Base-by-base conservation (phyloP, 2,888 invertebrate genomes). In the Volucella bombylans region DNA sequence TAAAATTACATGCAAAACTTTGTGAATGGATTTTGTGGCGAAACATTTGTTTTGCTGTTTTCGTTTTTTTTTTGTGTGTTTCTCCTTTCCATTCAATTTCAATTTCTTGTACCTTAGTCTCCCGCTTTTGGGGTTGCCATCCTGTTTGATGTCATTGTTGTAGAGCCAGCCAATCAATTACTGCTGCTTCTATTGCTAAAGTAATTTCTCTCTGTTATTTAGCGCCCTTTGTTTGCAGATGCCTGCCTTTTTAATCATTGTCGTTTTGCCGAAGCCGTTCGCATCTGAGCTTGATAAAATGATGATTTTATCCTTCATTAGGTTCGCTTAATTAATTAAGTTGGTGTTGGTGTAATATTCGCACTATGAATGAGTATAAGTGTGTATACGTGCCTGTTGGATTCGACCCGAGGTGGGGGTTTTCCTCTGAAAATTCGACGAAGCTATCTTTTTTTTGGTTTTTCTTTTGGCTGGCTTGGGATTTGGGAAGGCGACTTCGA, bases 1-100 rank as follows among this genome's bases (percentile, higher is more conserved):
- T 76, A 80, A 80, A 80, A 80, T 83, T 73, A 83, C 73, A 83
- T 80, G 65, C 69, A 71, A 83, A 83, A 83, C 74, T 79, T 80
- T 65, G 54, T 64, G 55, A 74, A 74, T 11, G 73, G 14, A 15
- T 67, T 67, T 41, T 59, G 12, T 14, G 23, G 31, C 0, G 31
- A 31, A 6, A 31, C 6, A 31, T 31, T 31, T 31, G 31, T 31
- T 31, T 50, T 62, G 18, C 38, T n/a, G 4, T 52, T 8, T 39
- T 65, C 11, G 12, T 38, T 38, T 45, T 68, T 6, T 31, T 31
- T 31, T 31, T 31, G 1, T 23, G 18, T 1, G 1, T 18, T 1
- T 23, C 23, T 23, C 4, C 31, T 31, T 31, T 31, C 6, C 39
- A 39, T 65, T 73, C 23, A 10, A 31, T 10, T 31, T 18, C 2